Base-by-base conservation (phyloP, 2,888 invertebrate species). In the Sarcophaga rosellei region DNA sequence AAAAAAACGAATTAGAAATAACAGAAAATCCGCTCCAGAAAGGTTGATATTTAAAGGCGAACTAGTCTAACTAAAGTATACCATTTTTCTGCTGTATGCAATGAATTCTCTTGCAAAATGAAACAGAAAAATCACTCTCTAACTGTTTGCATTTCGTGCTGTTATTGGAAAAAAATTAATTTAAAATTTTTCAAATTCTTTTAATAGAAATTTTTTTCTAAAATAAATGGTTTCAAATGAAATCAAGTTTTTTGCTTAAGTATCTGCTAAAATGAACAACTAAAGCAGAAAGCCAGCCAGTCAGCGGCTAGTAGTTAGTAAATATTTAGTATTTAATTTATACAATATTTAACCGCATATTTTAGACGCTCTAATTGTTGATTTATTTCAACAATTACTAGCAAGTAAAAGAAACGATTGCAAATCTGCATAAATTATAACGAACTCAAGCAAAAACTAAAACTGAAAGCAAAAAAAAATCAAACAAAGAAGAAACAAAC, bases 321-420 rank as follows among this genome's bases (percentile, higher is more conserved):
- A 84, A 78, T 65, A 59, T 59, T 21, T 65, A 47, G 25, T 17
- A 74, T 15, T 61, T 66, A 73, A 81, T 75, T 25, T 75, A 47
- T 66, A 72, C 47, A 77, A 47, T 73, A 66, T 66, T 74, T 84
- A 75, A 73, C 68, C 77, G 81, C 85, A 85, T 85, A 85, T 85
- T 85, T 85, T 85, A 81, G 85, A 80, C 81, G 85, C 85, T 85
- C 81, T 85, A 85, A 85, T 85, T 85, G 81, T 73, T 85, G 73
- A 85, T 85, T 85, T 81, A 85, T 81, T 85, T 84, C 81, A 84
- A 76, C 76, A 72, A 76, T 81, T 84, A 76, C 81, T 47, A 65
- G 70, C 84, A 65, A 53, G 44, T 65, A 57, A 74, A 69, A 74
- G 68, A 35, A 81, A 74, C 63, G 75, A 81, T 77, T 86, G 65